phyloP scores from a whole-genome alignment of 2,113 vertebrate species.

The Poeciliopsis prolifica region DNA sequence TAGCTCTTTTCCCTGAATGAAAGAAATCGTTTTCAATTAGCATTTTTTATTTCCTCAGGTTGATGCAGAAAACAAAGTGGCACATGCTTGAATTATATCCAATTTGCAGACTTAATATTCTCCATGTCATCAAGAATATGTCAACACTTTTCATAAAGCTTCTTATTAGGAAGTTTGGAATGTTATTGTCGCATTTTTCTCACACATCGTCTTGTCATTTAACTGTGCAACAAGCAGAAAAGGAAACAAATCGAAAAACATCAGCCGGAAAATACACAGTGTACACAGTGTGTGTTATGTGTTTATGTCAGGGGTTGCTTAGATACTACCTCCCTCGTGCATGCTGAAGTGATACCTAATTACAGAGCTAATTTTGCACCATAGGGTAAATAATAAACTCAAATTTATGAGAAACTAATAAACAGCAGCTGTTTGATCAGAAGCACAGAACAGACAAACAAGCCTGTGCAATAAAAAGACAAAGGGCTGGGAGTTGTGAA shows the following conservation, averaged over 20 bases:
- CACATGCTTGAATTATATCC: neutral
- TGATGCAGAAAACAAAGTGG: slow-evolving; percentile 3
- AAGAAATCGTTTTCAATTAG: neutral
- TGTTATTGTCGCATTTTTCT: slow-evolving; percentile 3
- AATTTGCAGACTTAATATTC: slow-evolving; percentile 25
- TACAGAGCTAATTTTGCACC: slow-evolving; percentile 21
- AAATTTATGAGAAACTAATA: slow-evolving; percentile 2
- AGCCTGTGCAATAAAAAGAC: neutral
- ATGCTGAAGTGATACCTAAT: slow-evolving; percentile 35
- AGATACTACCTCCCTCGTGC: slow-evolving; percentile 24
- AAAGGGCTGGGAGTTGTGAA: neutral
- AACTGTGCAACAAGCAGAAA: slow-evolving; percentile 21
- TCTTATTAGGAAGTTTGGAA: neutral
- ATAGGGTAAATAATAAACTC: slow-evolving; percentile 43
- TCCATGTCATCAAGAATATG: neutral
- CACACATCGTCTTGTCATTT: slow-evolving; percentile 28
- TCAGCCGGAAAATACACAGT: neutral
- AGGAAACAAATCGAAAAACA: slow-evolving; percentile 23
- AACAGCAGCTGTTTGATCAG: slow-evolving; percentile 10
- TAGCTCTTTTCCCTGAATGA: neutral
- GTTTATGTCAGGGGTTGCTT: slow-evolving; percentile 39
- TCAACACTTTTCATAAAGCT: slow-evolving; percentile 8
- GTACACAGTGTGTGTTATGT: slow-evolving; percentile 9
- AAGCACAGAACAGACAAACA: slow-evolving; percentile 14
- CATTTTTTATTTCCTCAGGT: neutral